Percentiles rank a stretch among this genome's conserved stretches.
Conservation (phyloP, 23 tunicate genomes). For the Corella eumyota region DNA sequence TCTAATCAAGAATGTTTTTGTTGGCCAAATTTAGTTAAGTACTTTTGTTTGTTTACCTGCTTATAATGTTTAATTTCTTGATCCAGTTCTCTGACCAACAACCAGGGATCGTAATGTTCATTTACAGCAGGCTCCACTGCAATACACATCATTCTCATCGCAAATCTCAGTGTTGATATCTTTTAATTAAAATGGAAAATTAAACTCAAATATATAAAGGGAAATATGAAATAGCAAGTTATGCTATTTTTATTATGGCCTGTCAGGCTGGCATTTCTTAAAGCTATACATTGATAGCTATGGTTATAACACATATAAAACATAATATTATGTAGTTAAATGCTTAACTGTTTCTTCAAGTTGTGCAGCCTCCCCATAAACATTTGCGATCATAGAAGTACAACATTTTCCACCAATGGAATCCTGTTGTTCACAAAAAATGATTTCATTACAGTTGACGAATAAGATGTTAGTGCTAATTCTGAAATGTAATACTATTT, state of each 20-base stretch:
- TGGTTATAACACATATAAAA: too few species aligned
- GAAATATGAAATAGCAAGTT: too few species aligned
- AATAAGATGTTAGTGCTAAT: too few species aligned
- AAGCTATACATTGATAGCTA: too few species aligned
- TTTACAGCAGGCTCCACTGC: conserved; percentile 63
- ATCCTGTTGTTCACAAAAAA: too few species aligned
- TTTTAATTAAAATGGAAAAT: conserved; percentile 1
- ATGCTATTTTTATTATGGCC: too few species aligned
- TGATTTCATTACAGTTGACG: too few species aligned
- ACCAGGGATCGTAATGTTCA: conserved; percentile 79
- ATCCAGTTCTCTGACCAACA: conserved; percentile 62
- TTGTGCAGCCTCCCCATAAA: conserved; percentile 73
- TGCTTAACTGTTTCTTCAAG: conserved; percentile 76
- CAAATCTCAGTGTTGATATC: conserved; percentile 79
- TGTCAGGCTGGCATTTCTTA: too few species aligned
- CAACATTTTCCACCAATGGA: conserved; percentile 82
- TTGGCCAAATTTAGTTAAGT: too few species aligned
- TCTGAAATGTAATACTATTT: not conserved
- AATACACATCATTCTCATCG: conserved; percentile 76
- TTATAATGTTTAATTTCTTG: conserved; percentile 49
- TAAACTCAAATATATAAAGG: too few species aligned
- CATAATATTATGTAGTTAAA: not conserved
- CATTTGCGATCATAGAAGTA: conserved; percentile 70
- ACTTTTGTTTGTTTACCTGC: conserved; percentile 39
- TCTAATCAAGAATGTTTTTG: too few species aligned